phyloP scores from a whole-genome alignment of 2,888 invertebrate genomes.

The Trachelus stipa region DNA sequence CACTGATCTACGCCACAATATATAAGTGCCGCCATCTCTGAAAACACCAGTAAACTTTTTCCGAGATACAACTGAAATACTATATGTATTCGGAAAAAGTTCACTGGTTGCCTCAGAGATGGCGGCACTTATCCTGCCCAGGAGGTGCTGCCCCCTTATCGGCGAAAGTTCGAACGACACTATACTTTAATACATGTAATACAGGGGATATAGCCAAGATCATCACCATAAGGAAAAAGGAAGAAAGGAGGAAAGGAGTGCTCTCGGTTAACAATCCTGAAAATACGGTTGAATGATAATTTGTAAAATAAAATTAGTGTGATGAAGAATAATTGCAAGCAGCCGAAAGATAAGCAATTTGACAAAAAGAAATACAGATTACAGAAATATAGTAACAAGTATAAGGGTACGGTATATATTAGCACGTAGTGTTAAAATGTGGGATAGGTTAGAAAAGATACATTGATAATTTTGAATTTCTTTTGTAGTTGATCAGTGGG shows the following conservation, averaged over 20 bases:
- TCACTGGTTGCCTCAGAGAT: too few species aligned
- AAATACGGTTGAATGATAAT: not conserved
- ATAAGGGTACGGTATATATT: constrained; percentile 65
- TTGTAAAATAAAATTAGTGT: not conserved
- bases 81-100: too few species aligned
- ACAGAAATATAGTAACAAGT: constrained; percentile 78
- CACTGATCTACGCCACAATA: too few species aligned
- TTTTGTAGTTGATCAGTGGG: constrained; percentile 73
- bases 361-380: constrained; percentile 77
- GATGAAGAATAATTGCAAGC: not conserved
- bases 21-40: too few species aligned
- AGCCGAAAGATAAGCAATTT: constrained; percentile 69
- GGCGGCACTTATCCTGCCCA: too few species aligned
- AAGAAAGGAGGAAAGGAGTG: not conserved
- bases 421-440: not conserved
- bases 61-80: too few species aligned
- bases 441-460: not conserved
- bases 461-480: constrained; percentile 19
- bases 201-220: too few species aligned
- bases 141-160: too few species aligned
- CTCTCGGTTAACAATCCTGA: not conserved
- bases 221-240: too few species aligned
- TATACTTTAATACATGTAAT: too few species aligned
- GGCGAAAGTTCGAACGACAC: too few species aligned
- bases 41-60: too few species aligned